phyloP scores from a whole-genome alignment of 2,113 vertebrate genomes.

The Saccopteryx leptura region DNA sequence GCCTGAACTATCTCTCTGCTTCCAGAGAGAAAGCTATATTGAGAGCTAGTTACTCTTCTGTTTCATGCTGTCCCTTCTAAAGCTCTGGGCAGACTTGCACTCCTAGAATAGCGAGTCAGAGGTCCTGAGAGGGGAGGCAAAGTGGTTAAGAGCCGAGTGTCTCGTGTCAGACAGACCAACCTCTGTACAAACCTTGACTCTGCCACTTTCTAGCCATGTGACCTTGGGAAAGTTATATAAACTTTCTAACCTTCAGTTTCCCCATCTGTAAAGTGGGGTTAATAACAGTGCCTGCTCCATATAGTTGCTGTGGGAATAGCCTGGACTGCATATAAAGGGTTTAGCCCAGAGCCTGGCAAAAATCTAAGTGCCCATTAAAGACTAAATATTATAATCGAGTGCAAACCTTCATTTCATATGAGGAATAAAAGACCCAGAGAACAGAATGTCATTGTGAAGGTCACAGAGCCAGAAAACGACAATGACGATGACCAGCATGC shows the following conservation, averaged over 20 bases:
- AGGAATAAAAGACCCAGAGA: slow-evolving; percentile 35
- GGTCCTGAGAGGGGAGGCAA: not conserved
- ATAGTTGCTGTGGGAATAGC: slow-evolving; percentile 58
- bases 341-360: slow-evolving; percentile 39
- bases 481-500: not conserved
- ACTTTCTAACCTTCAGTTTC: slow-evolving; percentile 72
- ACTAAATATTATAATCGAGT: slow-evolving; percentile 34
- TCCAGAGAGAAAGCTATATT: not conserved
- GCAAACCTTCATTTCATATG: slow-evolving; percentile 2
- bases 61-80: not conserved
- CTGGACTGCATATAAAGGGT: slow-evolving; percentile 18
- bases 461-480: not conserved
- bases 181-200: not conserved
- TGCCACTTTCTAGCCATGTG: slow-evolving; percentile 18
- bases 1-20: not conserved
- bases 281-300: slow-evolving; percentile 72
- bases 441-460: not conserved
- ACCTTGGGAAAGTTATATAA: slow-evolving; percentile 79
- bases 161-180: not conserved
- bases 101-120: not conserved
- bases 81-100: not conserved
- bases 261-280: slow-evolving; percentile 68
- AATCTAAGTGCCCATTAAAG: slow-evolving; percentile 37
- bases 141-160: not conserved
- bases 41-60: not conserved